Evolutionary conservation across 2,888 invertebrate species (phyloP), one percentile per base, ranked within the genome.

Genomic region (Metalampra italica): DNA sequence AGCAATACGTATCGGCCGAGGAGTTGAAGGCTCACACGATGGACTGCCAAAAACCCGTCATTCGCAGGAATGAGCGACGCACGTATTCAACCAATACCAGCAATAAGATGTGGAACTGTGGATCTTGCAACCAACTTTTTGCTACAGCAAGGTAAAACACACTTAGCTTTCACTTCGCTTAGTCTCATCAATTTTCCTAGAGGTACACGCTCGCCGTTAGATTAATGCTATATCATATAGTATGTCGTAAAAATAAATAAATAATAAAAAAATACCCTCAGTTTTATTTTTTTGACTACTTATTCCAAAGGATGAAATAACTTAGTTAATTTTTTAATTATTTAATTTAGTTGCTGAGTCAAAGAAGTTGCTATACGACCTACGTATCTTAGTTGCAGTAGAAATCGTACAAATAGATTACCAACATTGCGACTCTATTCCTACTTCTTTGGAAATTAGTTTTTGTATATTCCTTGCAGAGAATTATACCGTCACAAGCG

Each of bases 21-120:
- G 77, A 81, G 34, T 51, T 81, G 49, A 75, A 71, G 51, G 34
- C 53, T 0, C 84, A 85, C 51, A 51, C 60, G 0, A 30, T 66
- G 7, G 62, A 66, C 1, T 75, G 75, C 49, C 71, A 66, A 7
- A 68, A 62, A 34, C 66, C 73, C 3, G 46, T 13, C 12, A 8
- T 12, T 7, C 34, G 46, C 0, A 68, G 66, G 34, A 71, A 57
- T 43, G 60, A 60, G 0, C 64, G 79, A 4, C 69, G 82, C 5
- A 55, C 74, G 0, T 86, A 77, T 54, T 66, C 70, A 0, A 74
- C 66, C 12, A 62, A 54, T 9, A 76, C 64, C 37, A 82, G 54
- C 39, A 82, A 62, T 39, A 89, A 89, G 66, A 88, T 89, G 88
- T 89, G 88, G 88, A 89, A 89, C 56, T 89, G 88, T 54, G 88